Conservation (phyloP, 2,113 vertebrate genomes). For the Cyprinus carpio region DNA sequence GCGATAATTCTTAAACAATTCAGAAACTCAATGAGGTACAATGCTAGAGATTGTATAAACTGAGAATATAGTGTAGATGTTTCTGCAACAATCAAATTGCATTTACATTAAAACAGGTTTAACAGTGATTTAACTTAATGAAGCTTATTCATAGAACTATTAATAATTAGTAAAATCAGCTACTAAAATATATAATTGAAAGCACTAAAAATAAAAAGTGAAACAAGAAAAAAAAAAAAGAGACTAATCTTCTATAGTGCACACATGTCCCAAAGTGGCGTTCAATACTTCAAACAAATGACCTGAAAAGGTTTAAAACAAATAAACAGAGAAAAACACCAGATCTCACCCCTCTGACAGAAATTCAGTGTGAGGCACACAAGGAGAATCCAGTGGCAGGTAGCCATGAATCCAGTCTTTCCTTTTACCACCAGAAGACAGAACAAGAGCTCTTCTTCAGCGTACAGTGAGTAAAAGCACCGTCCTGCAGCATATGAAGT, state of each 20-base stretch:
- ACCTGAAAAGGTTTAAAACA: neutral
- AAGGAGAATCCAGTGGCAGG: neutral
- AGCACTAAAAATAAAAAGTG: neutral
- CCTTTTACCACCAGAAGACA: neutral
- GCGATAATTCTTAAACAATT: neutral
- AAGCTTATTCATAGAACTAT: neutral
- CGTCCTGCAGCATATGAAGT: neutral
- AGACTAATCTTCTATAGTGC: neutral
- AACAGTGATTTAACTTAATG: neutral
- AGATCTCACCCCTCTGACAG: conserved; percentile 61
- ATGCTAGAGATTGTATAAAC: neutral
- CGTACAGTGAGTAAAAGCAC: neutral
- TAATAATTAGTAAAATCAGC: neutral
- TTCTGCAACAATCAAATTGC: neutral
- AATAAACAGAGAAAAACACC: neutral
- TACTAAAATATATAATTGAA: neutral
- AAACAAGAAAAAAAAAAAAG: neutral
- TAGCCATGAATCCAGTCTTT: conserved; percentile 47
- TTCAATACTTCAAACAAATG: neutral
- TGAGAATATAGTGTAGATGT: neutral
- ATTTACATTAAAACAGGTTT: neutral
- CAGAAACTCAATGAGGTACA: neutral
- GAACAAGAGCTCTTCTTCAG: neutral
- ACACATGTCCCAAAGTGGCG: neutral
- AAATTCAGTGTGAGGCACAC: conserved; percentile 59